Evolutionary conservation across 2,797 vertebrate species (phyloP), one percentile per base, ranked within the genome.

Genomic region (Ctenopoma multispine): DNA sequence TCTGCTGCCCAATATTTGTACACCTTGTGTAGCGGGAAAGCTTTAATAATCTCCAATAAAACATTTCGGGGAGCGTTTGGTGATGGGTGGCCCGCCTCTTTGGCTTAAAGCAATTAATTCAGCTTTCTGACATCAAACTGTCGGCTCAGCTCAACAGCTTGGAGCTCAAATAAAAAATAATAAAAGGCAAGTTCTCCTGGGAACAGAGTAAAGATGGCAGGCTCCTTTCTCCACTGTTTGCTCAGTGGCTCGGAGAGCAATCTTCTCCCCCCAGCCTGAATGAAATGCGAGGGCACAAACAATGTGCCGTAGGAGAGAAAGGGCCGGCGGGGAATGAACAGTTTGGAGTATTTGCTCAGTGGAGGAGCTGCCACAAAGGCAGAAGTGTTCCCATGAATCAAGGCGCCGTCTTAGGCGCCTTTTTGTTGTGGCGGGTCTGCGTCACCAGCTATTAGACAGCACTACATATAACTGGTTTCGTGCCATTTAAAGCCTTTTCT

Each of bases 321-420:
- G 91, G 95, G 92, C 94, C 75, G 94, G 94, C 90, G 92, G 93
- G 95, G 95, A 96, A 95, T 94, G 96, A 96, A 94, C 96, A 96
- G 96, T 96, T 95, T 97, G 96, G 94, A 95, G 95, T 98, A 96
- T 98, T 98, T 98, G 94, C 96, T 96, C 94, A 97, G 95, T 95
- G 96, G 96, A 97, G 96, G 96, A 96, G 95, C 93, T 80, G 93
- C 92, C 94, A 96, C 96, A 97, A 97, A 96, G 94, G 94, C 86
- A 83, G 93, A 85, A 92, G 92, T 94, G 96, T 97, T 97, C 96
- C 96, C 96, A 96, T 94, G 95, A 95, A 96, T 94, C 95, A 94
- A 89, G 94, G 78, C 87, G 82, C 91, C 90, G 94, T 91, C 93
- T 95, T 92, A 90, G 93, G 75, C 85, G 77, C 91, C 94, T 96